These are phyloP conservation scores for Mantis religiosa DNA, from an alignment of 2,888 invertebrate genomes.

Conservation along the genomic window DNA sequence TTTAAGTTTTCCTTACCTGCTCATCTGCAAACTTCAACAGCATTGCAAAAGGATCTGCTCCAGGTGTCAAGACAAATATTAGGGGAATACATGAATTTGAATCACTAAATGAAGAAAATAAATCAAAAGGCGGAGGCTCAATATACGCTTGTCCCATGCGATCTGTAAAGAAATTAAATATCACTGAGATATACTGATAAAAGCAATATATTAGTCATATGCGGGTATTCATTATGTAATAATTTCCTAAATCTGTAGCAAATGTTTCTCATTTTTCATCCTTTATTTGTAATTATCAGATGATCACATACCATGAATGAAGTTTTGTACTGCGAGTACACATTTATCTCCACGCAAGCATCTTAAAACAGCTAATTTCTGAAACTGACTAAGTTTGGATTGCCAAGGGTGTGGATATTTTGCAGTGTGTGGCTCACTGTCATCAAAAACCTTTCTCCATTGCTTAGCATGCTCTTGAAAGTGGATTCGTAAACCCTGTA, in stretches of 20 bases:
- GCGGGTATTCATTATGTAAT: too few relatives aligned
- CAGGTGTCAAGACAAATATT: constrained; percentile 87
- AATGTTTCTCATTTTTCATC: not conserved
- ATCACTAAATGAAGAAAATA: constrained; percentile 76
- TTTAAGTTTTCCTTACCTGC: constrained; percentile 47
- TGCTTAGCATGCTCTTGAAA: constrained; percentile 51
- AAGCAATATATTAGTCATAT: too few relatives aligned
- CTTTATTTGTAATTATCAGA: not conserved
- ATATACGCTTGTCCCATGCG: constrained; percentile 75
- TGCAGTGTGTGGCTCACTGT: constrained; percentile 67
- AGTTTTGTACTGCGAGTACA: constrained; percentile 69
- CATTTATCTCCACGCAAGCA: constrained; percentile 86
- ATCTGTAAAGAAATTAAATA: constrained; percentile 47
- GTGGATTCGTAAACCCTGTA: constrained; percentile 39
- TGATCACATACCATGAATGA: constrained; percentile 54
- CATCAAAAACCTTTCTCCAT: constrained; percentile 76
- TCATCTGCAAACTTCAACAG: constrained; percentile 89
- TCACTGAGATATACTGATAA: constrained; percentile 32
- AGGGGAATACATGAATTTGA: constrained; percentile 85
- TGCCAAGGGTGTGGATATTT: constrained; percentile 69
- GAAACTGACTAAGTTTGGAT: constrained; percentile 58
- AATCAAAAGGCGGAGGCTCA: constrained; percentile 86
- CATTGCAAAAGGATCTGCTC: constrained; percentile 88
- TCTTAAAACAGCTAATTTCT: constrained; percentile 72
- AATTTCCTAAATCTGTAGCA: not conserved